phyloP scores from a whole-genome alignment of 2,797 vertebrate genomes.

The Catostomus latipinnis region DNA sequence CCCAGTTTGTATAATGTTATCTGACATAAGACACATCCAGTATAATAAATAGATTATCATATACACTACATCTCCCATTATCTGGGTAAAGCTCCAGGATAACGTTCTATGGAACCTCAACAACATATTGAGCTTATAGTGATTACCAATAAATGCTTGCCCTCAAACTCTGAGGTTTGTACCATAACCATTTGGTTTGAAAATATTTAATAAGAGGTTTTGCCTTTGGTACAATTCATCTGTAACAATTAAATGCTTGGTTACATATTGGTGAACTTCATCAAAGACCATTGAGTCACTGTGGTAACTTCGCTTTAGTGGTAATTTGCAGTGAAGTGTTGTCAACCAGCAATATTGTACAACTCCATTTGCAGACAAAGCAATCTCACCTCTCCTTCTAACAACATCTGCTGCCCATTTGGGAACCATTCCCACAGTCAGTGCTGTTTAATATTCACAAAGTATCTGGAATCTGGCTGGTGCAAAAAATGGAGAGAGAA shows the following conservation, averaged over 20 bases:
- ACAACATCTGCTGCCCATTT: constrained; percentile 84
- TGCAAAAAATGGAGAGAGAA: constrained; percentile 26
- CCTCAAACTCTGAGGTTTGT: constrained; percentile 49
- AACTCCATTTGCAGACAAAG: constrained; percentile 79
- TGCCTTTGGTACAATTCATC: constrained; percentile 21
- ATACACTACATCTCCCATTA: constrained; percentile 49
- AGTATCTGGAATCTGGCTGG: constrained; percentile 73
- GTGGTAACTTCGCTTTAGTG: constrained; percentile 57
- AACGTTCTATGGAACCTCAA: constrained; percentile 61
- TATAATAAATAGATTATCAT: constrained; percentile 51
- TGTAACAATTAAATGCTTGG: constrained; percentile 68
- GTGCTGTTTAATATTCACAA: constrained; percentile 81
- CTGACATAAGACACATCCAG: constrained; percentile 63
- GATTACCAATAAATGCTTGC: constrained; percentile 59
- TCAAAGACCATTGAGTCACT: constrained; percentile 52
- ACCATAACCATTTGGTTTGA: constrained; percentile 43
- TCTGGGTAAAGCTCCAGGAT: constrained; percentile 59
- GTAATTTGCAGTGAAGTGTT: constrained; percentile 68
- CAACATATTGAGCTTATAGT: constrained; percentile 59
- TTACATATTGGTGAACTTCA: constrained; percentile 60
- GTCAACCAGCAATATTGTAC: constrained; percentile 75
- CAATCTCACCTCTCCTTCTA: constrained; percentile 71
- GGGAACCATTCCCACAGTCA: constrained; percentile 75
- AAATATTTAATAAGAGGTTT: constrained; percentile 11
- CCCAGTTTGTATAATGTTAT: constrained; percentile 61